Percentiles rank a stretch among this genome's conserved stretches.
Conservation (phyloP, 2,113 vertebrate genomes). For the Macquaria ambigua region DNA sequence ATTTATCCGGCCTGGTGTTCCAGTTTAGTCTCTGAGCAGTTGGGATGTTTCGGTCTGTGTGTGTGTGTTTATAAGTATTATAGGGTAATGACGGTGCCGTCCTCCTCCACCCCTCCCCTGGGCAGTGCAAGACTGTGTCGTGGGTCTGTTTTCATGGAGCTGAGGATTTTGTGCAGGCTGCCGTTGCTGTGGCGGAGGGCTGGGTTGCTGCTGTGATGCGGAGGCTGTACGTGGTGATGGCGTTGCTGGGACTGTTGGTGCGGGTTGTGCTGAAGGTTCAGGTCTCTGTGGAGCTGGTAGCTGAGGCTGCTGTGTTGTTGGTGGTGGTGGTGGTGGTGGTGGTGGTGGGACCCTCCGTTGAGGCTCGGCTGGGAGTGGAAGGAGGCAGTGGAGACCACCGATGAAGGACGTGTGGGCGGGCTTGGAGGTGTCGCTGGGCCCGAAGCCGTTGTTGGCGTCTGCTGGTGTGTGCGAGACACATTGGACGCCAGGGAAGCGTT, state of each 20-base stretch:
- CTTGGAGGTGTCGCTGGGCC: conserved; percentile 68
- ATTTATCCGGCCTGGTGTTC: conserved; percentile 59
- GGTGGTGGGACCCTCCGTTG: conserved; percentile 82
- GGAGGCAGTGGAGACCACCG: conserved; percentile 84
- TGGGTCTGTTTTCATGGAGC: conserved; percentile 93
- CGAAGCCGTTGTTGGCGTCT: conserved; percentile 20
- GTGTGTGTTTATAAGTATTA: conserved; percentile 79
- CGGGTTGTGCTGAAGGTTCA: conserved; percentile 81
- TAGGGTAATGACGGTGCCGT: conserved; percentile 96
- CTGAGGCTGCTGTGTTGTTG: conserved; percentile 82
- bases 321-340: conserved; percentile 70
- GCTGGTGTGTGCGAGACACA: conserved; percentile 68
- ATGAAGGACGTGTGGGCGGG: conserved; percentile 79
- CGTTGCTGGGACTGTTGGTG: conserved; percentile 76
- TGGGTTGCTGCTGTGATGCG: conserved; percentile 82
- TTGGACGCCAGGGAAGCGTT: conserved; percentile 78
- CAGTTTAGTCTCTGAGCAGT: conserved; percentile 81
- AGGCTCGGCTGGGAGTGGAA: conserved; percentile 89
- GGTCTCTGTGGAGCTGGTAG: conserved; percentile 89
- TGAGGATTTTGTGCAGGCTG: conserved; percentile 94
- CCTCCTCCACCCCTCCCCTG: conserved; percentile 95
- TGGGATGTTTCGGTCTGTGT: conserved; percentile 65
- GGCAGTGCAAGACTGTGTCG: conserved; percentile 95
- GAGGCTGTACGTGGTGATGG: conserved; percentile 65
- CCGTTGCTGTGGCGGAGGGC: conserved; percentile 91